Evolutionary conservation across 1,140 invertebrate genomes (phyloP).

Genomic region (Lepidurus packardi): DNA sequence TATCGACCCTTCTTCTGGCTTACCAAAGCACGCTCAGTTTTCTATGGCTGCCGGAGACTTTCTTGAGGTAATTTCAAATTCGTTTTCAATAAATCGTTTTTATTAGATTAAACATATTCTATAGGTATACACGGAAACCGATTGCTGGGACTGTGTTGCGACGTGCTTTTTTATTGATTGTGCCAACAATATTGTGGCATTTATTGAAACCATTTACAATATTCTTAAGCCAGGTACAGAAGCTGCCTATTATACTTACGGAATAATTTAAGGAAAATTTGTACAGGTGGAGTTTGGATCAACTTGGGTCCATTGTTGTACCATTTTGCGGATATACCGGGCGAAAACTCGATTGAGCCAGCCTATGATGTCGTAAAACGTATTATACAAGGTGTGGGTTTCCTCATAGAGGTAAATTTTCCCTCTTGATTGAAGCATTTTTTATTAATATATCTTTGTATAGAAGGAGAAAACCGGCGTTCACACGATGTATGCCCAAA

Average conservation of each 20-base stretch:
- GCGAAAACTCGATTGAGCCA: slow-evolving; percentile 89
- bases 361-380: slow-evolving; percentile 76
- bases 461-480: slow-evolving; percentile 71
- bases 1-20: slow-evolving; percentile 62
- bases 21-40: slow-evolving; percentile 64
- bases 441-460: slow-evolving; percentile 41
- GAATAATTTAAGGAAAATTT: slow-evolving; percentile 31
- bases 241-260: slow-evolving; percentile 27
- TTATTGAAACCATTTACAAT: slow-evolving; percentile 87
- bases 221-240: slow-evolving; percentile 72
- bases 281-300: slow-evolving; percentile 72
- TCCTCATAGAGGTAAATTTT: slow-evolving; percentile 68
- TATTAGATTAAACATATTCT: neutral
- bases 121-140: slow-evolving; percentile 65
- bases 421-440: neutral
- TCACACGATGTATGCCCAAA: slow-evolving; percentile 84
- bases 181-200: slow-evolving; percentile 89
- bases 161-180: slow-evolving; percentile 99
- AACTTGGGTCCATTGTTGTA: slow-evolving; percentile 82
- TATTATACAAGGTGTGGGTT: slow-evolving; percentile 80
- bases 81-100: slow-evolving; percentile 34
- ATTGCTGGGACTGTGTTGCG: slow-evolving; percentile 85
- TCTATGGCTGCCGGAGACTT: slow-evolving; percentile 96
- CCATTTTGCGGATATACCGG: slow-evolving; percentile 83
- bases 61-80: slow-evolving; percentile 58